Base-by-base conservation (phyloP, 2,113 vertebrate genomes). In the Urocynchramus pylzowi region DNA sequence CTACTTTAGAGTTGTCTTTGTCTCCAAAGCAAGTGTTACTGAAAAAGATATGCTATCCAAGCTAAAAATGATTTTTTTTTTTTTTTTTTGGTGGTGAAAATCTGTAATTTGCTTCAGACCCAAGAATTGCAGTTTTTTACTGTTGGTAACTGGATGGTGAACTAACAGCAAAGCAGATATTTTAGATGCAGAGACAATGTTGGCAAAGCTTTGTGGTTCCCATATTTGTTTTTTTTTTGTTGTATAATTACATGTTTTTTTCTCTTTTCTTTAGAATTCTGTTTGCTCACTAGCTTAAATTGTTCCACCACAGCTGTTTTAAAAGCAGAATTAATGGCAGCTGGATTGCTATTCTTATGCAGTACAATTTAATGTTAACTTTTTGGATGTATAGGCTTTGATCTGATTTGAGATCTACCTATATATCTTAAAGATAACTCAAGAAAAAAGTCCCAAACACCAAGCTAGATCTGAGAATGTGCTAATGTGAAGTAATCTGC, bases 191-290 rank as follows among this genome's bases (percentile, higher is more conserved):
- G 77, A 94, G 63, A 87, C 81, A 93, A 87, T 95, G 78, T 85
- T 96, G 90, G 93, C 90, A 96, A 96, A 95, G 92, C 82, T 90
- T 24, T 86, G 47, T 78, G 12, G 12, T 83, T 84, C 90, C 28
- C 54, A 24, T 91, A 73, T 93, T 96, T 94, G 10, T 50, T 89
- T 95, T 94, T 89, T 95, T 94, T 90, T 85, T 96, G 67, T 93
- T 95, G 27, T 88, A 47, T 96, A 95, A 96, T 96, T 95, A 54
- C 47, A 87, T 89, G 59, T 1, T 85, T 87, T 86, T 96, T 85
- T 57, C 30, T 15, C 24, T 70, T 93, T 88, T 10, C 52, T 90
- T 81, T 83, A 61, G 70, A 83, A 41, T 95, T 91, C 82, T 90
- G 50, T 94, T 95, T 94, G 70, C 82, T 96, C 82, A 67, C 90